A percentile compares a stretch with the other conserved stretches of the same genome.
Evolutionary conservation across 2,888 invertebrate species (phyloP).

Genomic region (Pheosia tremula): DNA sequence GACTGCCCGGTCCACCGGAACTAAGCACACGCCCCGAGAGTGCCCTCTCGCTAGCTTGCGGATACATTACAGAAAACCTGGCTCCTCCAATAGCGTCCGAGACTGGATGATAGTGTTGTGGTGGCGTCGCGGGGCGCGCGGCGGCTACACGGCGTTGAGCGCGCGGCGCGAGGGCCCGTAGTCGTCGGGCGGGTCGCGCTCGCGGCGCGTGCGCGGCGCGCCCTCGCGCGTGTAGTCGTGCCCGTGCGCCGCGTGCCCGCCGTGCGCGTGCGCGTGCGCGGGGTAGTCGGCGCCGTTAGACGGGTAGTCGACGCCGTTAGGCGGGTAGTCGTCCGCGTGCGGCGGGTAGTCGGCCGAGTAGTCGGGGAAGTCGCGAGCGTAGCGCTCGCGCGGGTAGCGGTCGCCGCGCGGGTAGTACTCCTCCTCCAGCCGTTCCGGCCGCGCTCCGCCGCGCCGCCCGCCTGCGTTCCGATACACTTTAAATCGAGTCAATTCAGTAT

Average conservation of each 20-base stretch:
- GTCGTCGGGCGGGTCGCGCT: conserved; percentile 77
- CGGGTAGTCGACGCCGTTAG: conserved; percentile 72
- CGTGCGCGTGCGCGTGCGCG: conserved; percentile 51
- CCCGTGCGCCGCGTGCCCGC: conserved; percentile 55
- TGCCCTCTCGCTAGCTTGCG: neutral
- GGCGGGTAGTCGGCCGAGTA: conserved; percentile 41
- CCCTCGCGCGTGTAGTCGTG: conserved; percentile 66
- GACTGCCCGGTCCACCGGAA: no score
- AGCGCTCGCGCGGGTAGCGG: conserved; percentile 57
- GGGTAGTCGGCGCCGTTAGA: conserved; percentile 57
- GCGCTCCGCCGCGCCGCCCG: conserved; percentile 75
- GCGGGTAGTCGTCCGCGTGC: conserved; percentile 42
- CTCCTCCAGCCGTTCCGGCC: conserved; percentile 83
- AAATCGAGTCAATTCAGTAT: neutral
- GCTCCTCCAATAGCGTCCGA: neutral
- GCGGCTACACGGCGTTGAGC: conserved; percentile 89
- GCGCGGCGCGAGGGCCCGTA: conserved; percentile 88
- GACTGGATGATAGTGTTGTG: conserved; percentile 28
- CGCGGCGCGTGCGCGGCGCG: conserved; percentile 76
- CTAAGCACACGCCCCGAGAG: no score
- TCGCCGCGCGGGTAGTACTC: conserved; percentile 76
- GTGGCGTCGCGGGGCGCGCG: conserved; percentile 19
- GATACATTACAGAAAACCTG: neutral
- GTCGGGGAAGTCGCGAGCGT: conserved; percentile 57
- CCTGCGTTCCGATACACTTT: conserved; percentile 46